Evolutionary conservation across 2,888 invertebrate species (phyloP).

Genomic region (Ectemnius cavifrons): DNA sequence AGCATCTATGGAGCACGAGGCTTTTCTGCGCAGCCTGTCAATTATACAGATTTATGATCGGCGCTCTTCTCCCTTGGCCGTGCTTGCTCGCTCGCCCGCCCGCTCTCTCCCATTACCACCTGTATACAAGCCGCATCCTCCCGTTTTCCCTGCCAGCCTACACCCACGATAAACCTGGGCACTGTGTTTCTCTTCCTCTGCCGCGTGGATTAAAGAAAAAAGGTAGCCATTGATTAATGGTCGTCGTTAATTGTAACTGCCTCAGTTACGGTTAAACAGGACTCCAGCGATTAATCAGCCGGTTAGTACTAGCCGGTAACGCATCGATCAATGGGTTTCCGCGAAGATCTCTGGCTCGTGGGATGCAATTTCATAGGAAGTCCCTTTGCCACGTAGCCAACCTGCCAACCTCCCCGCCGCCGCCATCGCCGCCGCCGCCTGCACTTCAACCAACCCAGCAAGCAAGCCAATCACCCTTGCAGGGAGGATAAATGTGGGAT

Average conservation of each 20-base stretch:
- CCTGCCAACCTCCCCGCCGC: too few relatives aligned
- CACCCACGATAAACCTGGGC: conserved; percentile 39
- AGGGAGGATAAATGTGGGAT: conserved; percentile 5
- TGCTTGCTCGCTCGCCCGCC: neutral
- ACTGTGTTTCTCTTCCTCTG: conserved; percentile 17
- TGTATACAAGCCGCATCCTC: conserved; percentile 6
- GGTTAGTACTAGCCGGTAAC: conserved; percentile 6
- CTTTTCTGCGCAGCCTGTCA: conserved; percentile 67
- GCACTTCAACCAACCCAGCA: too few relatives aligned
- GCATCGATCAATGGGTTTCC: conserved; percentile 22
- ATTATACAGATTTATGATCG: conserved; percentile 73
- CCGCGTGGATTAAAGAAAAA: conserved; percentile 14
- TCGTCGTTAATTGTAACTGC: conserved; percentile 42
- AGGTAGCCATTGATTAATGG: conserved; percentile 42
- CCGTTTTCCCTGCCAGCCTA: conserved; percentile 11
- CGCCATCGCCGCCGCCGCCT: too few relatives aligned
- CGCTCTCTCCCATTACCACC: conserved; percentile 23
- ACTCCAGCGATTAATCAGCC: conserved; percentile 26
- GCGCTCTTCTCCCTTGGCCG: conserved; percentile 20
- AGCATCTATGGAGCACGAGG: conserved; percentile 58
- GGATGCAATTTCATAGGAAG: conserved; percentile 4
- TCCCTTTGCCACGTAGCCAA: too few relatives aligned
- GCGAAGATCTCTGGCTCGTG: neutral
- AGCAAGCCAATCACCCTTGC: too few relatives aligned
- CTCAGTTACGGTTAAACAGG: conserved; percentile 43